phyloP scores from a whole-genome alignment of 1,140 invertebrate species.

The Melipona quadrifasciata region DNA sequence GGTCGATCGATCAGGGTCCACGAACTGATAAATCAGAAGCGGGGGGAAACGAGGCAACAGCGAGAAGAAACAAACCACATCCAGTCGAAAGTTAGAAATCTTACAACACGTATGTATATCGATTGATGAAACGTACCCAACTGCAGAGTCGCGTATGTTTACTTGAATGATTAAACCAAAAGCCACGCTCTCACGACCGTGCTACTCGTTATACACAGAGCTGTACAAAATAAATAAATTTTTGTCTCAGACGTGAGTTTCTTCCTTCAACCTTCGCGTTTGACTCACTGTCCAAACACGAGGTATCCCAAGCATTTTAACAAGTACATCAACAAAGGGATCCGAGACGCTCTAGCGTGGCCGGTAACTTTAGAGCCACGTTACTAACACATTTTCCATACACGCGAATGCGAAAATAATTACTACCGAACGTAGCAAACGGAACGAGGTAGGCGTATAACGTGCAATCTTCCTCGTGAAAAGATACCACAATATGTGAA shows the following conservation, averaged over 20 bases:
- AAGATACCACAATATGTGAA: not conserved
- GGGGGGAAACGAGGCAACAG: not conserved
- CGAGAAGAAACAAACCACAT: not conserved
- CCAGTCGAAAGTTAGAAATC: not conserved
- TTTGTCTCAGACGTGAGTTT: not conserved
- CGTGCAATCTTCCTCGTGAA: not conserved
- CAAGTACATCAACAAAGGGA: not conserved
- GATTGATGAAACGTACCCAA: not conserved
- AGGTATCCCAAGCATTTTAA: not conserved
- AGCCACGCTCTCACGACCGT: not conserved
- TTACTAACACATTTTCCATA: not conserved
- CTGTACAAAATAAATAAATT: not conserved
- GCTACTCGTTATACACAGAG: not conserved
- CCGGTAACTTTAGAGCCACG: not conserved
- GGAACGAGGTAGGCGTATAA: conserved; percentile 4
- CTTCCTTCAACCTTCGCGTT: conserved; percentile 1
- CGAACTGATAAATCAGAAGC: not conserved
- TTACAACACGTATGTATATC: too few species aligned
- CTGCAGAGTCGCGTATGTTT: not conserved
- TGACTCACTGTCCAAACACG: conserved; percentile 10
- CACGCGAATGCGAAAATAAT: not conserved
- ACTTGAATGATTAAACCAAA: not conserved
- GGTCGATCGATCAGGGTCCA: conserved; percentile 1
- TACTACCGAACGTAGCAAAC: not conserved
- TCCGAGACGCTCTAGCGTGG: not conserved